Percentiles rank a stretch among this genome's conserved stretches.
Conservation (phyloP, 2,888 invertebrate species). For the Phengaris alcon region DNA sequence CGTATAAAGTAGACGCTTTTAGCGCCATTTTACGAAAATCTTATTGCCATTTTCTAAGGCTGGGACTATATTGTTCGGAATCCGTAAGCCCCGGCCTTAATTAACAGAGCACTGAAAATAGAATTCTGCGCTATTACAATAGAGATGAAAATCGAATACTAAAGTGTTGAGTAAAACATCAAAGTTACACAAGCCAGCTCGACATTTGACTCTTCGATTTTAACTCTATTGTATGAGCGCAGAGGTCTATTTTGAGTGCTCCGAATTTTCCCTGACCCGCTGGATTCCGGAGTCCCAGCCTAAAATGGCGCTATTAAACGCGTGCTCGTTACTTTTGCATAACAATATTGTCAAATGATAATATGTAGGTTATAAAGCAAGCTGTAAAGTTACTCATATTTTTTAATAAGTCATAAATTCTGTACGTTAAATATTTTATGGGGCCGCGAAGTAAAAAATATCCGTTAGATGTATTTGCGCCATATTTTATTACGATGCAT, state of each 20-base stretch:
- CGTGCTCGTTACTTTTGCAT: neutral
- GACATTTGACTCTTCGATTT: too few species aligned
- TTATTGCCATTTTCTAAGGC: neutral
- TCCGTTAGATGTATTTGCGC: constrained; percentile 16
- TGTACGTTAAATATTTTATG: constrained; percentile 18
- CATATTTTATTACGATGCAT: neutral
- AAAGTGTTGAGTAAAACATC: too few species aligned
- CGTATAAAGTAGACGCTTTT: neutral
- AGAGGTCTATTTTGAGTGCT: too few species aligned
- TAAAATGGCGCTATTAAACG: neutral
- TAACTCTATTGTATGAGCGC: too few species aligned
- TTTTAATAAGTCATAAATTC: constrained; percentile 15
- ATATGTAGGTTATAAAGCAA: constrained; percentile 5
- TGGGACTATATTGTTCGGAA: too few species aligned
- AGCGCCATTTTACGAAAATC: neutral
- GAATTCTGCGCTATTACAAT: too few species aligned
- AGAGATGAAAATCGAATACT: too few species aligned
- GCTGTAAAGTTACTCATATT: constrained; percentile 11
- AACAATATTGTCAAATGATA: neutral
- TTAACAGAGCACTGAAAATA: too few species aligned
- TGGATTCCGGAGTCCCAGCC: too few species aligned
- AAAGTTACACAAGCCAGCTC: too few species aligned
- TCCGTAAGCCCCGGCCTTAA: too few species aligned
- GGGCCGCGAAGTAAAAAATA: constrained; percentile 4
- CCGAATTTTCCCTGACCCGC: too few species aligned